These are phyloP conservation scores for Neodontobutis hainanensis DNA, from an alignment of 2,113 vertebrate genomes.

Conservation along the genomic window DNA sequence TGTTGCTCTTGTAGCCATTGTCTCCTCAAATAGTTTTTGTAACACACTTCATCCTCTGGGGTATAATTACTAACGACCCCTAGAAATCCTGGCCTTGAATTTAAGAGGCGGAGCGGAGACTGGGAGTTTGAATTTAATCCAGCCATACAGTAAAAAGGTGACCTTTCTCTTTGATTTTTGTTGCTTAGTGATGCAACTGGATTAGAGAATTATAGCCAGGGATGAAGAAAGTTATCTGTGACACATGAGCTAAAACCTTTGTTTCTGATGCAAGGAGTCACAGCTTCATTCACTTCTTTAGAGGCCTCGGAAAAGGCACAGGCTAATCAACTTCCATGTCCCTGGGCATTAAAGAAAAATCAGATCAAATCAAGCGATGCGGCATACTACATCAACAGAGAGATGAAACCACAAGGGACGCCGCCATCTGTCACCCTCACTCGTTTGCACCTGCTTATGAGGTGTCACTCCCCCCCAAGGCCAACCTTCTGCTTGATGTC, in stretches of 20 bases:
- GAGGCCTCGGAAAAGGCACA: constrained; percentile 18
- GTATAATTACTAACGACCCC: constrained; percentile 64
- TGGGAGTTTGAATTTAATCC: constrained; percentile 70
- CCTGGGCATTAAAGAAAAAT: constrained; percentile 41
- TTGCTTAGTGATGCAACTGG: constrained; percentile 64
- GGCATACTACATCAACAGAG: constrained; percentile 11
- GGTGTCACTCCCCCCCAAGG: constrained; percentile 40
- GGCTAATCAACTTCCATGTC: constrained; percentile 38
- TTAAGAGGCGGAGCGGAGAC: constrained; percentile 62
- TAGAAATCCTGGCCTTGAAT: constrained; percentile 60
- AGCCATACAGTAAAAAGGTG: constrained; percentile 53
- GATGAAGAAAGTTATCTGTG: constrained; percentile 49
- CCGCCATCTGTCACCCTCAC: constrained; percentile 57
- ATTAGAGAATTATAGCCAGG: constrained; percentile 63
- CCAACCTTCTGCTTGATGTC: constrained; percentile 56
- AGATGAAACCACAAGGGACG: constrained; percentile 38
- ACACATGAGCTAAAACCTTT: constrained; percentile 37
- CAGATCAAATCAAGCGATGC: constrained; percentile 38
- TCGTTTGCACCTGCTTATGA: constrained; percentile 52
- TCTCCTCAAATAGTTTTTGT: constrained; percentile 49
- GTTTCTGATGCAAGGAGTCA: constrained; percentile 25
- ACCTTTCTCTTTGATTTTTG: constrained; percentile 70
- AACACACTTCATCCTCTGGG: constrained; percentile 36
- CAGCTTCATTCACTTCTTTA: constrained; percentile 30
- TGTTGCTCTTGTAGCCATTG: constrained; percentile 22